phyloP scores from a whole-genome alignment of 2,888 invertebrate species.

The Gari tellinella region DNA sequence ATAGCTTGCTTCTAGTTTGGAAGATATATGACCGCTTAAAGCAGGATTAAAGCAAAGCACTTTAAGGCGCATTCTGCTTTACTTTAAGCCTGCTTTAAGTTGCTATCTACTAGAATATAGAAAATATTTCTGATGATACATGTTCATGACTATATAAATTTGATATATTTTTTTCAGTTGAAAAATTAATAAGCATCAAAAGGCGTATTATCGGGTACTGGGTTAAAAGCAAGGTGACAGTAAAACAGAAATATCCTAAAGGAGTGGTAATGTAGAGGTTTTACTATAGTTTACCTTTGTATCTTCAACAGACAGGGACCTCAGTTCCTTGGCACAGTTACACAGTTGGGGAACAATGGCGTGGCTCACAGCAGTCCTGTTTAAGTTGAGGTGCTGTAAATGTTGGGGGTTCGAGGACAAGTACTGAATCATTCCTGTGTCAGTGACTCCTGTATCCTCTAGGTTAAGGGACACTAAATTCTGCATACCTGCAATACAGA shows the following conservation, averaged over 20 bases:
- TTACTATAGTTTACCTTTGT: constrained; percentile 74
- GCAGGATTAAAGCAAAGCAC: too few species aligned
- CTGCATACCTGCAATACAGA: constrained; percentile 67
- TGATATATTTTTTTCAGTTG: too few species aligned
- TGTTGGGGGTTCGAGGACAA: constrained; percentile 55
- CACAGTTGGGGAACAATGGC: constrained; percentile 70
- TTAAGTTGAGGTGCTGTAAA: constrained; percentile 78
- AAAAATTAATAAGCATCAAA: not conserved
- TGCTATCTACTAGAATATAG: too few species aligned
- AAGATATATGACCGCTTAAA: too few species aligned
- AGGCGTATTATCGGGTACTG: constrained; percentile 2
- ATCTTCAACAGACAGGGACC: constrained; percentile 69
- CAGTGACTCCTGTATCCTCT: constrained; percentile 79
- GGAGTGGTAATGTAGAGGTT: too few species aligned
- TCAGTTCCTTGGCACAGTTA: constrained; percentile 42
- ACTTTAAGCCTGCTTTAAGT: too few species aligned
- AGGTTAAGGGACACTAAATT: constrained; percentile 71
- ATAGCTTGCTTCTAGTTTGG: too few species aligned
- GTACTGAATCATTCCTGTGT: constrained; percentile 75
- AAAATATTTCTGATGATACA: too few species aligned
- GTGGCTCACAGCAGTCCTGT: constrained; percentile 77
- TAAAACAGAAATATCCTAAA: too few species aligned
- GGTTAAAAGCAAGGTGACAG: too few species aligned
- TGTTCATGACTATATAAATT: too few species aligned
- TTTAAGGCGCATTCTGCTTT: too few species aligned